Evolutionary conservation across 23 tunicate genomes (phyloP).

Genomic region (Clavelina lepadiformis): DNA sequence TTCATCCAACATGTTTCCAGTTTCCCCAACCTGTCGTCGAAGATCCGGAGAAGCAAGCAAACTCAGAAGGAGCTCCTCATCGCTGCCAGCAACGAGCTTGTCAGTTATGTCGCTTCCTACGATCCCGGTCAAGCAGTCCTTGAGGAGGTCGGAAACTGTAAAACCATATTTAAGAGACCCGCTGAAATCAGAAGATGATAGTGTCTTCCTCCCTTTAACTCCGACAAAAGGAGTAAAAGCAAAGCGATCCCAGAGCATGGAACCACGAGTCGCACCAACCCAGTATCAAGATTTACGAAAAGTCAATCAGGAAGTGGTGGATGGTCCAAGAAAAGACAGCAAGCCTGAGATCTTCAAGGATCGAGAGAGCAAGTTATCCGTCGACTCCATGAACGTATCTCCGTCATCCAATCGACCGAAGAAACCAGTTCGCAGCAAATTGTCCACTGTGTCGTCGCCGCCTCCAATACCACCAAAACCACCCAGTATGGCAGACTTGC

Average conservation of each 20-base stretch:
- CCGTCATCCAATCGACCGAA: constrained; percentile 20
- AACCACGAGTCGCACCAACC: no score
- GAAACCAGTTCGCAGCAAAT: constrained; percentile 41
- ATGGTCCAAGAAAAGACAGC: no score
- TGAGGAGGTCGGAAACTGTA: background rate
- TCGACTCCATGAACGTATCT: constrained; percentile 4
- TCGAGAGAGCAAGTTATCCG: no score
- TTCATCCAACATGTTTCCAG: constrained; percentile 81
- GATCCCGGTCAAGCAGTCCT: constrained; percentile 1
- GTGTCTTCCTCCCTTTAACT: constrained; percentile 24
- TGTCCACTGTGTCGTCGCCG: constrained; percentile 28
- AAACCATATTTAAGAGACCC: background rate
- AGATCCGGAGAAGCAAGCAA: background rate
- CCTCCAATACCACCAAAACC: constrained; percentile 79
- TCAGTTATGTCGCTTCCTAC: constrained; percentile 25
- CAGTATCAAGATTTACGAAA: no score
- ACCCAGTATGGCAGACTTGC: no score
- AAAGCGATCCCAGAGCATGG: no score
- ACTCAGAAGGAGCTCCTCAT: constrained; percentile 8
- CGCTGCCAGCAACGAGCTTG: constrained; percentile 20
- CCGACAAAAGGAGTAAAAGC: no score
- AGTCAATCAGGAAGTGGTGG: no score
- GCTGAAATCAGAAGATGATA: constrained; percentile 26
- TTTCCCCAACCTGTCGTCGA: constrained; percentile 5
- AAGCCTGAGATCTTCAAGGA: no score